Percentiles rank a stretch among this genome's conserved stretches.
phyloP scores from a whole-genome alignment of 2,797 vertebrate genomes.

The Cygnus olor region DNA sequence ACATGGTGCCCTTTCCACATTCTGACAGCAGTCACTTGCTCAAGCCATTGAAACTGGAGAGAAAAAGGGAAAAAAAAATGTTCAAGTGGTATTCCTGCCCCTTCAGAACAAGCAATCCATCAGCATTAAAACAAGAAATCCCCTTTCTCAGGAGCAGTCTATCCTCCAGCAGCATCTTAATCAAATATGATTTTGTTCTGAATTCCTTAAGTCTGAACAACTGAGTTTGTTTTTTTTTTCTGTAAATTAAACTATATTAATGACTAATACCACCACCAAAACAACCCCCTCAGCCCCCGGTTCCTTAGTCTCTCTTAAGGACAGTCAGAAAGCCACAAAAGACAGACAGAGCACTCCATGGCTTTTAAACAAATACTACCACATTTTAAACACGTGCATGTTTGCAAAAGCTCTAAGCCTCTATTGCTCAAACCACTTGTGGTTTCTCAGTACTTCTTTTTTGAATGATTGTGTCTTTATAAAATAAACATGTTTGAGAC shows the following conservation, averaged over 20 bases:
- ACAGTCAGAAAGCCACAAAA: neutral
- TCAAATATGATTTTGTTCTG: neutral
- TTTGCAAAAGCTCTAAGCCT: slow-evolving; percentile 37
- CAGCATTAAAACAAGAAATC: neutral
- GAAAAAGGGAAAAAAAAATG: neutral
- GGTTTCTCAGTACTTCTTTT: slow-evolving; percentile 64
- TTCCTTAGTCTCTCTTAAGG: neutral
- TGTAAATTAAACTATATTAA: slow-evolving; percentile 12
- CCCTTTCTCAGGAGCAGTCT: neutral
- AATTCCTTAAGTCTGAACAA: neutral
- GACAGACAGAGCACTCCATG: neutral
- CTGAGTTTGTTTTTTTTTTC: neutral
- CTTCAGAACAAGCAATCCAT: neutral
- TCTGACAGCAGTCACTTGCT: neutral
- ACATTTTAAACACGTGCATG: neutral
- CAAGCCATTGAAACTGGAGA: neutral
- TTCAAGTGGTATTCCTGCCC: neutral
- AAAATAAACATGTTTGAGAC: slow-evolving; percentile 65
- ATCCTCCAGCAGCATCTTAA: neutral
- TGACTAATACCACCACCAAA: neutral
- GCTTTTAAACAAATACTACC: slow-evolving; percentile 52
- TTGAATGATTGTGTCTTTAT: slow-evolving; percentile 62
- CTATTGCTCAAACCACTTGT: slow-evolving; percentile 65
- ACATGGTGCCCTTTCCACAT: neutral
- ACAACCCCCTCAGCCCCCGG: neutral